Evolutionary conservation across 2,888 invertebrate species (phyloP).

Genomic region (Andrena bucephala): DNA sequence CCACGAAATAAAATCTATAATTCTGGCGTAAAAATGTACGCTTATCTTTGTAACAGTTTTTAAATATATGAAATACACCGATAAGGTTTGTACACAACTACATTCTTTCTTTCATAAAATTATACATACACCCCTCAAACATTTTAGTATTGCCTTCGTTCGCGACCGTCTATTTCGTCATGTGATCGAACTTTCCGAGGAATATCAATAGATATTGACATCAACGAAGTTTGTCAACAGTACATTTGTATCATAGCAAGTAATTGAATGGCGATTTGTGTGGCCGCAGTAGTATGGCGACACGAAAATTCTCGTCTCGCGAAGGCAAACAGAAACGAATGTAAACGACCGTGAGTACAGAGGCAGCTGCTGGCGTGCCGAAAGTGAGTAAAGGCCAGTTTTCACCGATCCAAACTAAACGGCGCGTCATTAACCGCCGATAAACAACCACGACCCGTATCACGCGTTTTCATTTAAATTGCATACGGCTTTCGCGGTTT

Average conservation of each 20-base stretch:
- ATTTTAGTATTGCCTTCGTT: too few relatives aligned
- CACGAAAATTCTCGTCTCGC: constrained; percentile 47
- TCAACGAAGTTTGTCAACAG: constrained; percentile 19
- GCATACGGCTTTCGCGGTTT: constrained; percentile 16
- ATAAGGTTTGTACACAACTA: too few relatives aligned
- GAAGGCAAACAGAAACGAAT: constrained; percentile 34
- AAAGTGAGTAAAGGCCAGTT: constrained; percentile 58
- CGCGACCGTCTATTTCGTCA: neutral
- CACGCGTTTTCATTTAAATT: constrained; percentile 37
- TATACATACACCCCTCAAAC: too few relatives aligned
- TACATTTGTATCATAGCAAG: neutral
- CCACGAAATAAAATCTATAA: too few relatives aligned
- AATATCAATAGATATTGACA: neutral
- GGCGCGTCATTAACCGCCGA: constrained; percentile 55
- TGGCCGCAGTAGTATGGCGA: constrained; percentile 33
- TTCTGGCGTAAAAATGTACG: too few relatives aligned
- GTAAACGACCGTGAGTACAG: constrained; percentile 39
- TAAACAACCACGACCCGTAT: constrained; percentile 47
- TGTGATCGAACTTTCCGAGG: neutral
- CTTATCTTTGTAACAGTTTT: too few relatives aligned
- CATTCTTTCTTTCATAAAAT: too few relatives aligned
- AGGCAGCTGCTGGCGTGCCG: constrained; percentile 35
- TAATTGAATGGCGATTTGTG: constrained; percentile 38
- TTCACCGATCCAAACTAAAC: constrained; percentile 36
- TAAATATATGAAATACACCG: too few relatives aligned